These are phyloP conservation scores for Syngnathus acus DNA, from an alignment of 2,797 vertebrate genomes.

Conservation along the genomic window DNA sequence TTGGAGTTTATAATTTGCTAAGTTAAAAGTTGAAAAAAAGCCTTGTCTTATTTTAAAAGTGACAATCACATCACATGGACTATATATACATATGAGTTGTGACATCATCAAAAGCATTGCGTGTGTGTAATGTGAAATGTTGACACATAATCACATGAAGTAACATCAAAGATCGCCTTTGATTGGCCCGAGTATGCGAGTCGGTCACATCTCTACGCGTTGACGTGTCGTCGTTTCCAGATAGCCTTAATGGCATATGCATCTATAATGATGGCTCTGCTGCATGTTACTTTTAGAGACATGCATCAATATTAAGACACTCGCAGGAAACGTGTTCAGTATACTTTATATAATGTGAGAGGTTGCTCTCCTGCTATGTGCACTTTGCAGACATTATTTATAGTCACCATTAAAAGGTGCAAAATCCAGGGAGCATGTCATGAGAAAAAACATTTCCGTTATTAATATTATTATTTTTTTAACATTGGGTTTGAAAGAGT, in stretches of 20 bases:
- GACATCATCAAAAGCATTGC: neutral
- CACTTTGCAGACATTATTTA: slow-evolving; percentile 19
- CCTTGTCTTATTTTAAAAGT: slow-evolving; percentile 3
- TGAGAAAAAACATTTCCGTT: neutral
- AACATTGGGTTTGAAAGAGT: too few relatives aligned
- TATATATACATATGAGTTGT: too few relatives aligned
- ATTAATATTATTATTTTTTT: too few relatives aligned
- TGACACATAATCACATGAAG: neutral
- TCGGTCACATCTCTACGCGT: slow-evolving; percentile 14
- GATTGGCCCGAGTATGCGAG: slow-evolving; percentile 7
- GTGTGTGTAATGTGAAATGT: neutral
- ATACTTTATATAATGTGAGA: neutral
- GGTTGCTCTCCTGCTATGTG: slow-evolving; percentile 15
- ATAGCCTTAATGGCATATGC: slow-evolving; percentile 44
- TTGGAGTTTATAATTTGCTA: too few relatives aligned
- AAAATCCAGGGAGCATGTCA: neutral
- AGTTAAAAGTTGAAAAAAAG: slow-evolving; percentile 6
- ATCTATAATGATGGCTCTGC: slow-evolving; percentile 53
- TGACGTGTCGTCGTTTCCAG: slow-evolving; percentile 39
- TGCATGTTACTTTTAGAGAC: slow-evolving; percentile 42
- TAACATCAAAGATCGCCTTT: slow-evolving; percentile 14
- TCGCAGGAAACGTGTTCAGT: neutral
- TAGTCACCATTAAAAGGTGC: slow-evolving; percentile 10
- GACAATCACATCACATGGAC: neutral
- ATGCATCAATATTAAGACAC: slow-evolving; percentile 35